These are phyloP conservation scores for Carterocephalus palaemon DNA, from an alignment of 2,888 invertebrate genomes.

Conservation along the genomic window DNA sequence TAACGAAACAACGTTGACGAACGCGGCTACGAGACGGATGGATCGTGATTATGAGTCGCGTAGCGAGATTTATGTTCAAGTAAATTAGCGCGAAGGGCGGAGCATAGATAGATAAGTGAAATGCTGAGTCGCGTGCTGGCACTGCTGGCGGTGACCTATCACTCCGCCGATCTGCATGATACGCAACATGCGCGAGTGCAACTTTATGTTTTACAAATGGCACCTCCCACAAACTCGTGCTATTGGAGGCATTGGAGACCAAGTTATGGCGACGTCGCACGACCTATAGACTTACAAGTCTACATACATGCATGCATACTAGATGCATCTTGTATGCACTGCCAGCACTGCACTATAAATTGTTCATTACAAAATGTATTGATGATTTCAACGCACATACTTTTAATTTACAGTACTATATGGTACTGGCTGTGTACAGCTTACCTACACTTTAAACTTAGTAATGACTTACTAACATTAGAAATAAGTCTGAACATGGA, in stretches of 20 bases:
- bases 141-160: constrained; percentile 52
- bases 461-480: too few relatives aligned
- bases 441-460: too few relatives aligned
- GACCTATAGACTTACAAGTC: constrained; percentile 43
- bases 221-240: constrained; percentile 57
- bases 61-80: constrained; percentile 49
- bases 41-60: constrained; percentile 42
- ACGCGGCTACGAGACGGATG: constrained; percentile 51
- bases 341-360: constrained; percentile 28
- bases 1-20: constrained; percentile 61
- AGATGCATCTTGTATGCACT: too few relatives aligned
- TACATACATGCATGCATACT: too few relatives aligned
- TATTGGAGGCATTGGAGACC: constrained; percentile 43
- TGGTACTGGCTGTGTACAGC: too few relatives aligned
- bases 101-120: constrained; percentile 34
- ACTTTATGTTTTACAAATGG: constrained; percentile 52
- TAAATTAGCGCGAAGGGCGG: constrained; percentile 59
- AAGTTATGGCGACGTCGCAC: constrained; percentile 33
- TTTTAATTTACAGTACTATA: constrained; percentile 16
- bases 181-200: constrained; percentile 47
- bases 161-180: constrained; percentile 47
- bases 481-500: too few relatives aligned
- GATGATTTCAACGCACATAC: constrained; percentile 23
- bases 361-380: constrained; percentile 26
- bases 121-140: constrained; percentile 46